Evolutionary conservation across 2,113 vertebrate species (phyloP), one percentile per base, ranked within the genome.

Genomic region (Suncus etruscus): DNA sequence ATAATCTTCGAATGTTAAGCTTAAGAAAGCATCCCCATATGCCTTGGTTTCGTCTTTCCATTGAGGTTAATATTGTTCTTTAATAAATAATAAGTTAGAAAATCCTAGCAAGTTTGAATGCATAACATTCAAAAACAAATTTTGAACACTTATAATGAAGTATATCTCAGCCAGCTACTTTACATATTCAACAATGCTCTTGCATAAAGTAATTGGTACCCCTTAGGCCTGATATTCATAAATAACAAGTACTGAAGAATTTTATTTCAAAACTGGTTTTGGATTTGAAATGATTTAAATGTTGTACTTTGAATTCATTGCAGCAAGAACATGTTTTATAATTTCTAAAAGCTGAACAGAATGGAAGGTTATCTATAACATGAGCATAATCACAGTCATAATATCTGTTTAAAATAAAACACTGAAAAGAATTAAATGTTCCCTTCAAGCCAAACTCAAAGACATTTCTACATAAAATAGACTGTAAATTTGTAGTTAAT

Each of bases 1-100:
- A 90, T 31, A 85, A 32, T 83, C 88, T 91, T 86, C 81, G 58
- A 25, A 22, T 74, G 31, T 11, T 29, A 70, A 39, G 93, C 78
- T 95, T 88, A 95, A 94, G 94, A 96, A 95, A 95, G 91, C 45
- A 95, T 61, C 73, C 48, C 90, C 95, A 95, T 90, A 88, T 94
- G 95, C n/a, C 66, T 54, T 77, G 6, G 50, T 78, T 22, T 81
- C 61, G 88, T 89, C 89, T 86, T 90, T 89, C 72, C 47, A 73
- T 81, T 12, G 70, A 93, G 83, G 93, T 94, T 27, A 83, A 78
- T 91, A 74, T 79, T 92, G 77, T 81, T 92, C 91, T 90, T 94
- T 90, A 94, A 89, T 81, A 93, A 94, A 94, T 85, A 88, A 4
- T 90, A 91, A 94, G 65, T 85, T 88, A 91, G 73, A 95, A 96